Base-by-base conservation (phyloP, 1,140 invertebrate genomes). In the Lasioglossum baleicum region DNA sequence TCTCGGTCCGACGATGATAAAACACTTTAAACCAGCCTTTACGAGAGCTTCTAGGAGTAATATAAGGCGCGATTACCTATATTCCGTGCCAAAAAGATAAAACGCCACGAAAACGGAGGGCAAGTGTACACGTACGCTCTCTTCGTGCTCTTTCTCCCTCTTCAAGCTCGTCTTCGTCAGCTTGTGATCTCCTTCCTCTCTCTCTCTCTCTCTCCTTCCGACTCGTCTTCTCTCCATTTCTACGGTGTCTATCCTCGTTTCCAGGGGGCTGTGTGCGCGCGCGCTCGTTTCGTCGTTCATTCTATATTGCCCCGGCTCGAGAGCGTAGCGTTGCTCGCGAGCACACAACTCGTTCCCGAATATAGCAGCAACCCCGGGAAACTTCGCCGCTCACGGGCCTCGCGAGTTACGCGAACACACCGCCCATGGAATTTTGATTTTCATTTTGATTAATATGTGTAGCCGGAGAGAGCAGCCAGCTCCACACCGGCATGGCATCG, bases 41-140 rank as follows among this genome's bases (percentile, higher is more conserved):
- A 78, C 63, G 51, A 51, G 80, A 63, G 61, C 61, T 70, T 64
- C 68, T 71, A 17, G 20, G 63, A 71, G 68, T 67, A 79, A 82
- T 82, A 72, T 82, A 72, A 70, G 53, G 68, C 53, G 44, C 67
- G 75, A 82, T 79, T 79, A 82, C 75, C 75, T 82, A 78, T 82
- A 78, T 72, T 82, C 75, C 53, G 42, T 53, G 75, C 26, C 68
- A 58, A 79, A 82, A 82, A 82, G 63, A 82, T 82, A 67, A 79
- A 79, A 72, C 67, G 67, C 15, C 22, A 7, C 61, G 44, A 15
- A 10, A 31, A 63, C 26, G 31, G 35, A 8, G 17, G 48, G 22
- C 26, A 15, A 17, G 7, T 56, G 48, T 73, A 65, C 61, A 56
- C 40, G 68, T 53, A 48, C 65, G 51, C 48, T 51, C 2, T 48